Evolutionary conservation across 2,888 invertebrate genomes (phyloP).

Genomic region (Acanthoscelides obtectus): DNA sequence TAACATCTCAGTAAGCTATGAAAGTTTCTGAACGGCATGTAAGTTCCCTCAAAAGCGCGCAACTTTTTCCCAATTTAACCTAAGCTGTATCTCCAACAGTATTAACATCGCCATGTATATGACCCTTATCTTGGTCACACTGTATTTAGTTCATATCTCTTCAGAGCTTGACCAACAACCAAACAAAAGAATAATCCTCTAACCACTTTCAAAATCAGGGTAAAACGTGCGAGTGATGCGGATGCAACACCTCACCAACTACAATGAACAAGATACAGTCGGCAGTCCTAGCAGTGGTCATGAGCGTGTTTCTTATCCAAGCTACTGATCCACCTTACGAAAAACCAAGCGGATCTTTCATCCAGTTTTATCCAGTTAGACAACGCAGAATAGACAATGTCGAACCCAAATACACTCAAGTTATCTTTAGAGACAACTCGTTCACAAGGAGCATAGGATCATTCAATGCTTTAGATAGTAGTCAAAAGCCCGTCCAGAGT

Average conservation of each 20-base stretch:
- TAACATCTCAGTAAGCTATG: too few species aligned
- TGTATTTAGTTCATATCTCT: too few species aligned
- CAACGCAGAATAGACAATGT: slow-evolving; percentile 2
- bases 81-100: too few species aligned
- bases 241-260: slow-evolving; percentile 2
- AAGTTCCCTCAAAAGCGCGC: too few species aligned
- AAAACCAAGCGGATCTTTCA: slow-evolving; percentile 27
- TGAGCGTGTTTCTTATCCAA: slow-evolving; percentile 45
- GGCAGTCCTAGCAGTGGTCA: slow-evolving; percentile 42
- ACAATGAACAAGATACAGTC: slow-evolving; percentile 47
- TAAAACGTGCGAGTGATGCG: neutral
- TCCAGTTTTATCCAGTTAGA: slow-evolving; percentile 24
- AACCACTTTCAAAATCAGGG: neutral
- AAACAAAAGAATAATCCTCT: too few species aligned
- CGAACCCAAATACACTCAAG: neutral
- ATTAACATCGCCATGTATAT: too few species aligned
- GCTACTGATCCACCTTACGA: slow-evolving; percentile 45
- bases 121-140: too few species aligned
- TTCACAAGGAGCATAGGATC: neutral
- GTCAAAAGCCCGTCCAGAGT: neutral
- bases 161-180: too few species aligned
- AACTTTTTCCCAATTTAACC: too few species aligned
- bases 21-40: too few species aligned
- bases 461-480: neutral
- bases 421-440: slow-evolving; percentile 1